Evolutionary conservation across 2,797 vertebrate species (phyloP), one percentile per base, ranked within the genome.

Genomic region (Yasuhikotakia modesta): DNA sequence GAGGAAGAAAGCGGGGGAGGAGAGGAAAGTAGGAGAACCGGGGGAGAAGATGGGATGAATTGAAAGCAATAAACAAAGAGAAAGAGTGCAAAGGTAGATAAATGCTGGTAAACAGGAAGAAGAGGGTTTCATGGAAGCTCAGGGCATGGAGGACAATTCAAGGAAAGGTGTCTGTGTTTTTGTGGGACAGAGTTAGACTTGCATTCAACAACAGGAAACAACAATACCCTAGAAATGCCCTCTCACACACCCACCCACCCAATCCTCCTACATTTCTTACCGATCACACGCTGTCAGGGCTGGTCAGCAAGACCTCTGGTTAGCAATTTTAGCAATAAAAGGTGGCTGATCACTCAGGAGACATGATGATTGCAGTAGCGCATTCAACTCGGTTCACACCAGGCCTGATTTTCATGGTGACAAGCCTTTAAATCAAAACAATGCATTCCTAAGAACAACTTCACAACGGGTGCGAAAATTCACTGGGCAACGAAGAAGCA

Each of bases 11-110:
- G 57, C 70, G 50, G 68, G 79, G 70, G 73, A 79, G 81, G 50
- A 48, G 79, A 76, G 57, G 76, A 82, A 71, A 86, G 78, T 83
- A 89, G 82, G 27, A 73, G 79, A 83, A 84, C 48, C 78, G 52
- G 76, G 82, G 53, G 58, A 43, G 39, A 43, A 43, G 39, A 43
- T 43, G 57, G 32, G 17, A 5, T 58, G 68, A 68, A 39, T 24
- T 50, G 60, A 50, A 71, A 61, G 32, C 19, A 39, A 19, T 43
- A 11, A 6, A 65, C 30, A 68, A 58, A 17, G 52, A 60, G 64
- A 76, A 61, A 48, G 14, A 0, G 14, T 63, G 67, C 32, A 60
- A 22, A 48, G 55, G 45, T 50, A 52, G 61, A 61, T 66, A 77
- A 70, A 52, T 63, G 27, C 66, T 52, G 57, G 60, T 70, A 35